These are phyloP conservation scores for Vanessa atalanta DNA, from an alignment of 1,140 invertebrate species.

Conservation along the genomic window DNA sequence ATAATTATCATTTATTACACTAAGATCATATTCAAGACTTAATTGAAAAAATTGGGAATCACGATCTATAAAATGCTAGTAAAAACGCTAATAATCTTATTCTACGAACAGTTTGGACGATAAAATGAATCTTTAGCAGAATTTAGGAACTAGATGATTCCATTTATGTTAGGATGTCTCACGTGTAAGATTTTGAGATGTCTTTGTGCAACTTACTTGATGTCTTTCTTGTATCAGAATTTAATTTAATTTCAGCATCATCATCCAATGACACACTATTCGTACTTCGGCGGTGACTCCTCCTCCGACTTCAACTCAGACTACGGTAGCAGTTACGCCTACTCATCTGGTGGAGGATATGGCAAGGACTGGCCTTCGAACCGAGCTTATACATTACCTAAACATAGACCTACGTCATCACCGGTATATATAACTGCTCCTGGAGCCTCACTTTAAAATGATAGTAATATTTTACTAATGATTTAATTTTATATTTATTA, in stretches of 20 bases:
- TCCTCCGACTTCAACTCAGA: slow-evolving; percentile 65
- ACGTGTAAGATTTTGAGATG: no score
- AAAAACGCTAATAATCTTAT: no score
- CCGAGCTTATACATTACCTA: slow-evolving; percentile 66
- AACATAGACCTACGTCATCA: slow-evolving; percentile 57
- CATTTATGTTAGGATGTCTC: no score
- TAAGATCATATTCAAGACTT: no score
- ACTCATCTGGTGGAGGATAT: slow-evolving; percentile 62
- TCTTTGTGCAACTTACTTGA: no score
- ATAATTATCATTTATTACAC: neutral
- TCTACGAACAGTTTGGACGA: no score
- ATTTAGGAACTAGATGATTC: no score
- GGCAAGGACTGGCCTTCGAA: slow-evolving; percentile 77
- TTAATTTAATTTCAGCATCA: slow-evolving; percentile 55
- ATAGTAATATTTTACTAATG: slow-evolving; percentile 32
- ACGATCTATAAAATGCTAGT: no score
- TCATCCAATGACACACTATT: slow-evolving; percentile 64
- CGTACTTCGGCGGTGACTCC: slow-evolving; percentile 69
- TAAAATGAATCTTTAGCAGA: no score
- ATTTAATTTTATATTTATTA: slow-evolving; percentile 13
- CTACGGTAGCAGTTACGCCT: slow-evolving; percentile 63
- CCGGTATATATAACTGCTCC: slow-evolving; percentile 70
- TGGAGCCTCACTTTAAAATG: slow-evolving; percentile 37
- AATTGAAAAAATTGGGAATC: no score
- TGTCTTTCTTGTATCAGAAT: no score